A percentile compares a stretch with the other conserved stretches of the same genome.
These are phyloP conservation scores for Agonum fuliginosum DNA, from an alignment of 2,888 invertebrate species.

Conservation along the genomic window DNA sequence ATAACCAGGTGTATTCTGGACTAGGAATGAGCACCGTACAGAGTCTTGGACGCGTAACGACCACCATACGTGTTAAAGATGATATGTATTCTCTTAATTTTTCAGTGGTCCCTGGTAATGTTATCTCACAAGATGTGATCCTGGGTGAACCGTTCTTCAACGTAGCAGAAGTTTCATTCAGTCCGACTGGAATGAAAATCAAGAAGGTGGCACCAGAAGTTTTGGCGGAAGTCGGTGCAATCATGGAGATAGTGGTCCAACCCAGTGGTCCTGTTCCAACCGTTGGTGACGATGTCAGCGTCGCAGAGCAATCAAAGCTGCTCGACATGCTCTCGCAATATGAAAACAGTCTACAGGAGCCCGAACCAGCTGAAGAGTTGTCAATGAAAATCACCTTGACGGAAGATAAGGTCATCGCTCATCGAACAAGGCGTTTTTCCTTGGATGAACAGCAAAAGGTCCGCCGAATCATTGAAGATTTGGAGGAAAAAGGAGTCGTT, in stretches of 20 bases:
- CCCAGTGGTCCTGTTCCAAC: too few relatives aligned
- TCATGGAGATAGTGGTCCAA: too few relatives aligned
- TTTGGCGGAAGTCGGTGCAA: too few relatives aligned
- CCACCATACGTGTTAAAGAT: neutral
- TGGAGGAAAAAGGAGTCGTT: constrained; percentile 60
- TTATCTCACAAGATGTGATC: neutral
- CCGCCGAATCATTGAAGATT: constrained; percentile 40
- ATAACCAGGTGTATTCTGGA: neutral
- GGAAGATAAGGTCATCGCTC: neutral
- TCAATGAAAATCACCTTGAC: neutral
- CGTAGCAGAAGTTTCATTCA: neutral
- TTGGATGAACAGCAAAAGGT: constrained; percentile 55
- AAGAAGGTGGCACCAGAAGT: too few relatives aligned
- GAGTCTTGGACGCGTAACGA: neutral
- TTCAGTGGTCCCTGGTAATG: constrained; percentile 35
- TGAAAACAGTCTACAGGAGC: neutral
- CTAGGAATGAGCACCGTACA: neutral
- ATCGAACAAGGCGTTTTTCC: constrained; percentile 53
- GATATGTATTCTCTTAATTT: neutral
- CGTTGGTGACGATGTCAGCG: neutral
- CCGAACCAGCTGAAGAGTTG: neutral
- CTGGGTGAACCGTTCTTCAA: constrained; percentile 23
- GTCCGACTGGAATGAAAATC: constrained; percentile 1
- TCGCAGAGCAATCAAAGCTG: too few relatives aligned
- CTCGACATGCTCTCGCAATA: too few relatives aligned